These are phyloP conservation scores for Scleropages formosus DNA, from an alignment of 2,797 vertebrate species.

Conservation along the genomic window DNA sequence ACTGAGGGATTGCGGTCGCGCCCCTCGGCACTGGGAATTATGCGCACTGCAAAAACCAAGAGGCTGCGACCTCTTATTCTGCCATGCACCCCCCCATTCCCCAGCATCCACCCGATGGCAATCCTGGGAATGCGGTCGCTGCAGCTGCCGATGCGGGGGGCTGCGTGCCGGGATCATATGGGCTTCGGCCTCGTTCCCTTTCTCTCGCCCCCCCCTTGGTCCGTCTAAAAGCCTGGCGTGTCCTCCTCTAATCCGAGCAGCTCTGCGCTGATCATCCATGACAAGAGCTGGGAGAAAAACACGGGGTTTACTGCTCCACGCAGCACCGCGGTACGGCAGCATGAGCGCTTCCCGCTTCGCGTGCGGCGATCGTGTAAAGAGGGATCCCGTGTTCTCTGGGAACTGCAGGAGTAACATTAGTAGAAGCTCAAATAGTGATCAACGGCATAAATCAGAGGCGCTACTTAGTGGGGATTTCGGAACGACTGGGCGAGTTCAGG, in stretches of 20 bases:
- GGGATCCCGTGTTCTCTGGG: no score
- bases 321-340: neutral
- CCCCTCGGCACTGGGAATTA: slow-evolving; percentile 6
- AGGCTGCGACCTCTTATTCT: neutral
- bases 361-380: no score
- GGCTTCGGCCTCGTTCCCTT: neutral
- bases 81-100: no score
- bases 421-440: no score
- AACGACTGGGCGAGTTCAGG: no score
- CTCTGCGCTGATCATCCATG: no score
- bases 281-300: no score
- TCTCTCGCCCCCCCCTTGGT: neutral
- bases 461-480: no score
- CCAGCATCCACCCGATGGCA: no score
- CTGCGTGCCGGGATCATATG: neutral
- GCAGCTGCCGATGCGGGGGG: neutral
- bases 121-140: neutral
- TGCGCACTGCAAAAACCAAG: slow-evolving; percentile 6
- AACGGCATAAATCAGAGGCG: neutral
- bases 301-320: no score
- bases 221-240: neutral
- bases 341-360: neutral
- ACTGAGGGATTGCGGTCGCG: neutral
- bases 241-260: no score
- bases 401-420: no score